A percentile compares a stretch with the other conserved stretches of the same genome.
phyloP scores from a whole-genome alignment of 64 coral and sea anemone genomes.

The Trachythela sp. region DNA sequence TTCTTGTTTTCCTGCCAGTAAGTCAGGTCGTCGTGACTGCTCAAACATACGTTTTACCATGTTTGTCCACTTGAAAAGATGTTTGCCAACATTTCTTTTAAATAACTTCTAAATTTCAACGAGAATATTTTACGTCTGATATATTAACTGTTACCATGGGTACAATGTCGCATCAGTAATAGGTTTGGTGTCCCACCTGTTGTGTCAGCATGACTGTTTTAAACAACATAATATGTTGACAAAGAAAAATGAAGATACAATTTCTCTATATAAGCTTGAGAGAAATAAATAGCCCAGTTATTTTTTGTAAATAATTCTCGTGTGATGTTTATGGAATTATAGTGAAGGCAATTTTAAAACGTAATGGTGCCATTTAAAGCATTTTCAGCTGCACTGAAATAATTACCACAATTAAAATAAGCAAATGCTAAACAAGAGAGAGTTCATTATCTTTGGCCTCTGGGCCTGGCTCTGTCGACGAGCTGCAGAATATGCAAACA shows the following conservation, averaged over 20 bases:
- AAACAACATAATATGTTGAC: neutral
- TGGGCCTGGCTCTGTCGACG: no score
- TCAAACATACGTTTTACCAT: neutral
- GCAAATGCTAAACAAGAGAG: no score
- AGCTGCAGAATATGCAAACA: no score
- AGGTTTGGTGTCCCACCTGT: neutral
- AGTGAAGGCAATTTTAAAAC: no score
- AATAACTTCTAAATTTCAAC: neutral
- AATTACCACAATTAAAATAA: no score
- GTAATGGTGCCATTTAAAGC: no score
- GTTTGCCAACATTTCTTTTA: neutral
- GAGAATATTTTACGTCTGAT: neutral
- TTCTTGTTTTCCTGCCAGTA: neutral
- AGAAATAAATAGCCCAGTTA: neutral
- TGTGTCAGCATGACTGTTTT: neutral
- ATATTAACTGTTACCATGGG: neutral
- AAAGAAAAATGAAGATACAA: neutral
- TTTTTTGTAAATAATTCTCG: no score
- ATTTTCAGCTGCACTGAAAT: no score
- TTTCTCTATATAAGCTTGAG: neutral
- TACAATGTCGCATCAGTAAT: neutral
- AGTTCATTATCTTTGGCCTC: no score
- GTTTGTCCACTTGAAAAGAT: neutral
- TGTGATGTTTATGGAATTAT: no score
- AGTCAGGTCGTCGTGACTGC: neutral